Conservation (phyloP, 2,113 vertebrate species). For the Hyperoodon ampullatus region DNA sequence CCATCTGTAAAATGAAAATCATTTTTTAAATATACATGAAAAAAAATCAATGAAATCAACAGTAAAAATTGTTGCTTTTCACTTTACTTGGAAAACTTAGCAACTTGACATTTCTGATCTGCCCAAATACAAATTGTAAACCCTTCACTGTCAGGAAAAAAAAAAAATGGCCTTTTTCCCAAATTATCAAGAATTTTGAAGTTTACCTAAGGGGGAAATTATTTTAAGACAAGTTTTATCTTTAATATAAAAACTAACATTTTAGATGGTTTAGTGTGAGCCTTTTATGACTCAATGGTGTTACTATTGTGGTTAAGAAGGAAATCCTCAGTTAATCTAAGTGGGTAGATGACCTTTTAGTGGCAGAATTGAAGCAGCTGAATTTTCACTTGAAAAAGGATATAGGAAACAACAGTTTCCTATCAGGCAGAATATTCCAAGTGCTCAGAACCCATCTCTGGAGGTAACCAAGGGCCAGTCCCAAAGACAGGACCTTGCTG, state of each 20-base stretch:
- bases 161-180: background rate
- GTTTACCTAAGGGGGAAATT: background rate
- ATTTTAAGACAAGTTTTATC: background rate
- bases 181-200: conserved; percentile 33
- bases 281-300: background rate
- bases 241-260: background rate
- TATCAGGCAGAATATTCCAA: background rate
- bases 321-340: background rate
- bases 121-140: background rate
- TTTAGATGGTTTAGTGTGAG: background rate
- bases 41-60: conserved; percentile 34
- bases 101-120: background rate
- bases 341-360: background rate
- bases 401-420: background rate
- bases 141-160: background rate
- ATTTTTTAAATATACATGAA: background rate
- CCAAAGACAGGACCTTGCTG: background rate
- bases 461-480: too few relatives aligned
- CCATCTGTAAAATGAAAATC: conserved; percentile 54
- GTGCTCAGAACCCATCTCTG: background rate
- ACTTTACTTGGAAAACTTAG: conserved; percentile 7
- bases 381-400: background rate
- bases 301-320: background rate
- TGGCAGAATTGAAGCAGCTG: background rate
- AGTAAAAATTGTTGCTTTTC: background rate